Evolutionary conservation across 2,888 invertebrate genomes (phyloP).

Genomic region (Cryptus viduatorius): DNA sequence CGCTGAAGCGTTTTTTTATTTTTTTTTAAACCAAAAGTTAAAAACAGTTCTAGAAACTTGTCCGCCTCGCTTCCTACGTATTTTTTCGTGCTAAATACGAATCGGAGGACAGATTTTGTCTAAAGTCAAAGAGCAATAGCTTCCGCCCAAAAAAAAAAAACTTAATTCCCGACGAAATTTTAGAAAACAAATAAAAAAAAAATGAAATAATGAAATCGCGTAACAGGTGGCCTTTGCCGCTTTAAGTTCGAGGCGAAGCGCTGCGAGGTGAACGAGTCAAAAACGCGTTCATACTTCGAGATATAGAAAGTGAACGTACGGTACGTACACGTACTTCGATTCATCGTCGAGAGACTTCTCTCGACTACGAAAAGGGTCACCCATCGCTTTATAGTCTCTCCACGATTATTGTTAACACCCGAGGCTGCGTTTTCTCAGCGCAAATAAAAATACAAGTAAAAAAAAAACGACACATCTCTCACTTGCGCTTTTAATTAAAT

Average conservation of each 20-base stretch:
- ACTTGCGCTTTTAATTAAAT: constrained; percentile 32
- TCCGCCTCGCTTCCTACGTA: neutral
- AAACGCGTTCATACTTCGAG: constrained; percentile 53
- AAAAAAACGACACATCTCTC: neutral
- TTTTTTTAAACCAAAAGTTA: too few relatives aligned
- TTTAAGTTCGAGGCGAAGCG: constrained; percentile 30
- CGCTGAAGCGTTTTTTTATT: too few relatives aligned
- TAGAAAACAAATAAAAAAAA: neutral
- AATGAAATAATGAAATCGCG: neutral
- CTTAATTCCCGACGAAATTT: neutral
- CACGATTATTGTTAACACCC: constrained; percentile 19
- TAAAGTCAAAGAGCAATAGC: too few relatives aligned
- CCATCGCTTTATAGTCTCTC: constrained; percentile 35
- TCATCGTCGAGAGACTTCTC: constrained; percentile 39
- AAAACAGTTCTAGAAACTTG: too few relatives aligned
- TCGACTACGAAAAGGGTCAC: constrained; percentile 40
- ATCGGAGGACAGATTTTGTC: too few relatives aligned
- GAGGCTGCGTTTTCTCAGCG: constrained; percentile 3
- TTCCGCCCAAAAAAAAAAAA: too few relatives aligned
- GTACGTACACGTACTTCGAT: constrained; percentile 33
- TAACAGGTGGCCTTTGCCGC: constrained; percentile 44
- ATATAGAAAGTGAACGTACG: constrained; percentile 56
- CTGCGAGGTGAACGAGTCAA: constrained; percentile 54
- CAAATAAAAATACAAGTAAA: neutral
- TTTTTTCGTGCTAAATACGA: too few relatives aligned